These are phyloP conservation scores for Drosophila tanythrix DNA, from an alignment of 2,888 invertebrate species.

Conservation along the genomic window DNA sequence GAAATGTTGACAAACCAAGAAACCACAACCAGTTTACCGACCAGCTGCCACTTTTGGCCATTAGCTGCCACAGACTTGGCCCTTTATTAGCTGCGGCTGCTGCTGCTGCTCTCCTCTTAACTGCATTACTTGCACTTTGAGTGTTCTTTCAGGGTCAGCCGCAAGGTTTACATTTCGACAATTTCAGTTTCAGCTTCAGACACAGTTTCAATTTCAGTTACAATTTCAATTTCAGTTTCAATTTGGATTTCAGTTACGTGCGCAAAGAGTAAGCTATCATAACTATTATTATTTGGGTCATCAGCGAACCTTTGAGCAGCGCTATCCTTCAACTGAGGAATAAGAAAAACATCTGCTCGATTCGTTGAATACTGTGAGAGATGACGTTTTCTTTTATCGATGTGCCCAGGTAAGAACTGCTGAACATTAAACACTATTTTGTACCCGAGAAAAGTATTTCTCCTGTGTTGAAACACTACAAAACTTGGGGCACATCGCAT, in stretches of 20 bases:
- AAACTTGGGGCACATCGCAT: not conserved
- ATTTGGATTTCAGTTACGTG: constrained; percentile 25
- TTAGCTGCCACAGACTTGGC: constrained; percentile 24
- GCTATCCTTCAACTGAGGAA: not conserved
- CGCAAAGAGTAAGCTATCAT: constrained; percentile 2
- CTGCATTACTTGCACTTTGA: constrained; percentile 77
- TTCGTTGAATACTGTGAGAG: not conserved
- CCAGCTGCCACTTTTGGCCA: constrained; percentile 25
- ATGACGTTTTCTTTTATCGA: not conserved
- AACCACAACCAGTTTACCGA: constrained; percentile 45
- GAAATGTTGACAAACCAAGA: constrained; percentile 44
- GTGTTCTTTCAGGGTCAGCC: constrained; percentile 63
- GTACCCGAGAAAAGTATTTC: not conserved
- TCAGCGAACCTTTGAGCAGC: not conserved
- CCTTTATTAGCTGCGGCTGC: constrained; percentile 33
- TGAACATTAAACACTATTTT: not conserved
- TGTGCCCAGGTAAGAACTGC: not conserved
- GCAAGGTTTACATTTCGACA: constrained; percentile 21
- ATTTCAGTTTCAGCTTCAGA: constrained; percentile 19
- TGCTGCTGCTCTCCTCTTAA: constrained; percentile 23
- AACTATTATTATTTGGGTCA: not conserved
- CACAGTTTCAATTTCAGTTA: constrained; percentile 13
- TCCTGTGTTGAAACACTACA: not conserved
- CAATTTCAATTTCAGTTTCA: constrained; percentile 1
- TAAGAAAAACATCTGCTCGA: not conserved